These are phyloP conservation scores for Phaenicophaeus curvirostris DNA, from an alignment of 2,797 vertebrate species.

Conservation along the genomic window DNA sequence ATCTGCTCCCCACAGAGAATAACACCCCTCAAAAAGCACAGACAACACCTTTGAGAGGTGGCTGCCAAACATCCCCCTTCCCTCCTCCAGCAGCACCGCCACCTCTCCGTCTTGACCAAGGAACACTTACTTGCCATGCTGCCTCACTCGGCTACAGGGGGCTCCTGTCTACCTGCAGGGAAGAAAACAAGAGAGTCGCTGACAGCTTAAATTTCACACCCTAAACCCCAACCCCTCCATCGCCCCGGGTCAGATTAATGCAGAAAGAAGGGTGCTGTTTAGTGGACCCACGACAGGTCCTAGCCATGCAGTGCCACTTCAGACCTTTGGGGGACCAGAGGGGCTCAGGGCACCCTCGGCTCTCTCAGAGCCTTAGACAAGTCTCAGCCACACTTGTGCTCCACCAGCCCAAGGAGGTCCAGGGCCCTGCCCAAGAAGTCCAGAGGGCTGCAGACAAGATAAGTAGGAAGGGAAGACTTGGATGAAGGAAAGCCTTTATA, in stretches of 20 bases:
- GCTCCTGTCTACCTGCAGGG: conserved; percentile 65
- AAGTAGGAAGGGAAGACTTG: background rate
- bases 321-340: background rate
- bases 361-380: background rate
- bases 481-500: background rate
- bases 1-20: background rate
- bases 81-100: background rate
- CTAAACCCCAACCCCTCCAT: background rate
- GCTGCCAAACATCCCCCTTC: background rate
- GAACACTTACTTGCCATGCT: conserved; percentile 78
- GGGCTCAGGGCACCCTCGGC: background rate
- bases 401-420: background rate
- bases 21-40: background rate
- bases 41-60: background rate
- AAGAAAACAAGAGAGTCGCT: conserved; percentile 52
- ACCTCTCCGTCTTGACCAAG: background rate
- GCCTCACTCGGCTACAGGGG: conserved; percentile 5
- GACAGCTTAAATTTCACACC: background rate
- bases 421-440: background rate
- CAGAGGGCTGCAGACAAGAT: background rate
- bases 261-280: background rate
- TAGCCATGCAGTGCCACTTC: background rate
- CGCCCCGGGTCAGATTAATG: background rate
- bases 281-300: fast-evolving
- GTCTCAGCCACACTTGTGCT: background rate